Conservation (phyloP, 2,888 invertebrate genomes). For the Parascotia fuliginaria region DNA sequence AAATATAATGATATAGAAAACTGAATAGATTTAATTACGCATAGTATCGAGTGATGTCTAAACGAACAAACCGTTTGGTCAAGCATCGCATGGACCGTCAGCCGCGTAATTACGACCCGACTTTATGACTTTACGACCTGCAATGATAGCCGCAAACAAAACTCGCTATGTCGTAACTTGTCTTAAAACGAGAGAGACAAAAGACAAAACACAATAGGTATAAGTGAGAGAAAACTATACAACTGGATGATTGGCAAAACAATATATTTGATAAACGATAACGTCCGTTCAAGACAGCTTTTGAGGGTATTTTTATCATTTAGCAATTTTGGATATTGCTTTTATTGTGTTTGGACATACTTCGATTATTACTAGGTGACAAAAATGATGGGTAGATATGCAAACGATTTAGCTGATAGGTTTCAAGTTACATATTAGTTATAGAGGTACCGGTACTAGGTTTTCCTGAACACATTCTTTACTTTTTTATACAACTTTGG, state of each 20-base stretch:
- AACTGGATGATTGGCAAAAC: constrained; percentile 17
- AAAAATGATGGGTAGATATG: too few species aligned
- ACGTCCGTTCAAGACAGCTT: constrained; percentile 6
- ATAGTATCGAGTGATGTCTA: constrained; percentile 54
- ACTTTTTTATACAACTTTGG: too few species aligned
- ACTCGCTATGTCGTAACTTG: constrained; percentile 51
- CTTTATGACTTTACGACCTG: constrained; percentile 74
- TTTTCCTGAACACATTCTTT: too few species aligned
- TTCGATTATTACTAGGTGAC: too few species aligned
- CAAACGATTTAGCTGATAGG: too few species aligned
- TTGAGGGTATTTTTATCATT: constrained; percentile 30
- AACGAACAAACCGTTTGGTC: constrained; percentile 79
- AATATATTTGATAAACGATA: constrained; percentile 23
- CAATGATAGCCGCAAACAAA: constrained; percentile 76
- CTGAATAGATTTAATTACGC: constrained; percentile 40
- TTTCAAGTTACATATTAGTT: too few species aligned
- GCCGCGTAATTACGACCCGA: constrained; percentile 63
- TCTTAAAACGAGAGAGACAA: constrained; percentile 34
- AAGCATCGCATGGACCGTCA: constrained; percentile 73
- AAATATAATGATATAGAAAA: not conserved
- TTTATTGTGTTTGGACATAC: too few species aligned
- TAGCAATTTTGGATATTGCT: not conserved
- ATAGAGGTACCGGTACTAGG: too few species aligned
- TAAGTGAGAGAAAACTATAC: not conserved
- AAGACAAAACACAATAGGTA: not conserved